phyloP scores from a whole-genome alignment of 2,797 vertebrate genomes.

The Sebastes elongatus region DNA sequence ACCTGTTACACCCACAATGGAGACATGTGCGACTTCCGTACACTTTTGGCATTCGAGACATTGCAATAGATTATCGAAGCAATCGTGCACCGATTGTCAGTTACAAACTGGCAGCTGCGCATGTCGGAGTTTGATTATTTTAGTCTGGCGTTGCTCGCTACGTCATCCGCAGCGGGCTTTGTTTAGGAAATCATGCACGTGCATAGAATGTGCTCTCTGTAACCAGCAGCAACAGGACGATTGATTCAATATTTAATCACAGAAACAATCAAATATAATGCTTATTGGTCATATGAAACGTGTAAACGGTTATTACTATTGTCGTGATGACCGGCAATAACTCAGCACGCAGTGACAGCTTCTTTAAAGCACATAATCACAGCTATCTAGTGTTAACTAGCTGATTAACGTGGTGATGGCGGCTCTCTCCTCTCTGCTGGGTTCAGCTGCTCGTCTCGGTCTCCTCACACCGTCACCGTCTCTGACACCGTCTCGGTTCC shows the following conservation, averaged over 20 bases:
- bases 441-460: constrained; percentile 2
- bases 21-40: constrained; percentile 81
- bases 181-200: constrained; percentile 55
- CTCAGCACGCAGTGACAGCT: background rate
- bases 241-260: background rate
- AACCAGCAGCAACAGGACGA: background rate
- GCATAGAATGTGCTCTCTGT: background rate
- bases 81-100: background rate
- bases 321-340: background rate
- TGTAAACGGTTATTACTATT: background rate
- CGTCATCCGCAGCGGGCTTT: constrained; percentile 63
- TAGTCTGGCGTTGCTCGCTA: constrained; percentile 35
- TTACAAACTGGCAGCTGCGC: rapidly evolving
- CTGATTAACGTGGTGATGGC: constrained; percentile 23
- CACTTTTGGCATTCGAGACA: constrained; percentile 60
- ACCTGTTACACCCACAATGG: constrained; percentile 69
- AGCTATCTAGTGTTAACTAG: background rate
- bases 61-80: constrained; percentile 47
- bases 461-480: background rate
- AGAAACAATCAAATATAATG: background rate
- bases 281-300: background rate
- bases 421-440: background rate
- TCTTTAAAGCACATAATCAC: background rate
- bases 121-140: constrained; percentile 58
- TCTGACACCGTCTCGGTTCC: background rate